Evolutionary conservation across 2,797 vertebrate genomes (phyloP), one percentile per base, ranked within the genome.

Genomic region (Scleropages formosus): DNA sequence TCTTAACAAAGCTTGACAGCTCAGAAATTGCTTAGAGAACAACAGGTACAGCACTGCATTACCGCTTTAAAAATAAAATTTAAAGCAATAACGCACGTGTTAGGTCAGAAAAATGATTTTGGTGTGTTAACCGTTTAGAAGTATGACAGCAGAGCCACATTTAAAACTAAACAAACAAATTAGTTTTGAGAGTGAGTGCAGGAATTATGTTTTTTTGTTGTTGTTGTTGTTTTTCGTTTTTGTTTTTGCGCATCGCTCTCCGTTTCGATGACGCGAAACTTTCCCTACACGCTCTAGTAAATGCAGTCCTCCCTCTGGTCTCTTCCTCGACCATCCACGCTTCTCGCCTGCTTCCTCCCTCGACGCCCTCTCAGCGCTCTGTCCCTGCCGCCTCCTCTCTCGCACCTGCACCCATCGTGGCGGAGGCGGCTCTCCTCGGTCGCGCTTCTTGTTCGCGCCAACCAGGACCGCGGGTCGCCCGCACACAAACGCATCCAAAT

Each of bases 401-500:
- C 1, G 15, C 44, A 24, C 1, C 18, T 22, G 7, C 18, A 3
- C 31, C 7, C 13, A 10, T 31, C 65, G 44, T 44, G 1, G 18
- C 11, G 65, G 39, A 20, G 3, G 0, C 0, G 22, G 47, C 44
- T 11, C 4, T 63, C n/a, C n/a, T n/a, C n/a, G n/a, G n/a, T n/a
- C n/a, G n/a, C n/a, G n/a, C n/a, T n/a, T n/a, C n/a, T n/a, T n/a
- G n/a, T n/a, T n/a, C n/a, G n/a, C n/a, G n/a, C 59, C 59, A 20
- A 11, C 20, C 22, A 59, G 3, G 59, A n/a, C 0, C 4, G 22
- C 59, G 16, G 27, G 11, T n/a, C 18, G n/a, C 46, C 66, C 22
- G 46, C 66, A 44, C 66, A 13, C 49, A 70, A 67, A 53, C 53
- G 46, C 46, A 26, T 51, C 67, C 46, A 70, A 70, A 70, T 26